phyloP scores from a whole-genome alignment of 1,140 invertebrate species.

The Dufourea novaeangliae region DNA sequence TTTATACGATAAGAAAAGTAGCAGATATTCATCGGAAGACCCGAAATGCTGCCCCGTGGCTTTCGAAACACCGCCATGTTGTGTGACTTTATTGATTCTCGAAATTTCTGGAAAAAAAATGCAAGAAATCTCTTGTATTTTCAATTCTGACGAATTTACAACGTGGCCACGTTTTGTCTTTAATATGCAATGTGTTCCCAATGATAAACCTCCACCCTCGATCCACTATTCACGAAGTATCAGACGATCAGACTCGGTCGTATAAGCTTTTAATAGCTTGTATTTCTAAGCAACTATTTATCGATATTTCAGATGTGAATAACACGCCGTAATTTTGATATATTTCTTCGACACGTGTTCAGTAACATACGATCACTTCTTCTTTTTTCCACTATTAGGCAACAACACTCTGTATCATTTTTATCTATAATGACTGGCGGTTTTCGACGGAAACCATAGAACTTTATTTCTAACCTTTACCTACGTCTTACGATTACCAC shows the following conservation, averaged over 20 bases:
- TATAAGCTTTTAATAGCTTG: slow-evolving; percentile 11
- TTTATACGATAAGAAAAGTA: neutral
- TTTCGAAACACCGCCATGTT: slow-evolving; percentile 77
- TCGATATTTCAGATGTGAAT: neutral
- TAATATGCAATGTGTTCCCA: neutral
- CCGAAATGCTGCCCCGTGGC: slow-evolving; percentile 60
- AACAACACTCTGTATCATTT: neutral
- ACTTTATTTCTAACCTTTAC: slow-evolving; percentile 27
- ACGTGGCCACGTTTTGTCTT: neutral
- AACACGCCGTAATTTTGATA: neutral
- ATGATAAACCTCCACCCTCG: neutral
- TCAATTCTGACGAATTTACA: neutral
- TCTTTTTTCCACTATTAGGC: neutral
- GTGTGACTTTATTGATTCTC: slow-evolving; percentile 78
- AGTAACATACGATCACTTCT: too few species aligned
- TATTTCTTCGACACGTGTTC: neutral
- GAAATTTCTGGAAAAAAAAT: slow-evolving; percentile 72
- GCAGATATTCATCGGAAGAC: slow-evolving; percentile 4
- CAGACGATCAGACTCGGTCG: neutral
- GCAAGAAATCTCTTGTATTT: neutral
- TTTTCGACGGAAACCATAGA: slow-evolving; percentile 26
- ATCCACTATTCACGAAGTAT: neutral
- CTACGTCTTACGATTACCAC: neutral
- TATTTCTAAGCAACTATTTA: slow-evolving; percentile 13
- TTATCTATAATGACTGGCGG: slow-evolving; percentile 28